phyloP scores from a whole-genome alignment of 2,797 vertebrate genomes.

The Vespertilio murinus region DNA sequence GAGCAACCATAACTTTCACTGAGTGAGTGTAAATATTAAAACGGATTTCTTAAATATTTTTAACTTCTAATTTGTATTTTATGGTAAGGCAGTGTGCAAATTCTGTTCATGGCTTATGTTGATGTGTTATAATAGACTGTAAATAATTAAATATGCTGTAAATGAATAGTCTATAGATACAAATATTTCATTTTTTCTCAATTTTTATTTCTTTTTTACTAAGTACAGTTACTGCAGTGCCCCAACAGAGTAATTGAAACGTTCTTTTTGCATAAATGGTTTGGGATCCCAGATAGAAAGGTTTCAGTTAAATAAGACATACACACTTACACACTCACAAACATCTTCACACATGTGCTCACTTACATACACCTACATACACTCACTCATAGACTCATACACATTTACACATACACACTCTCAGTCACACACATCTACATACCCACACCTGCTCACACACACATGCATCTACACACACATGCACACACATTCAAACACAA shows the following conservation, averaged over 20 bases:
- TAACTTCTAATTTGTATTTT: constrained; percentile 93
- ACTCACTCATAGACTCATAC: too few species aligned
- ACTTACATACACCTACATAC: not conserved
- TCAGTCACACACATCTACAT: not conserved
- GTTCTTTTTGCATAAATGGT: constrained; percentile 85
- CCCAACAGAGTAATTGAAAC: constrained; percentile 88
- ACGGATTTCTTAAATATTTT: constrained; percentile 92
- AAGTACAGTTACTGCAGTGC: constrained; percentile 83
- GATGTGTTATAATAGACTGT: constrained; percentile 89
- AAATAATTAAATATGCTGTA: constrained; percentile 91
- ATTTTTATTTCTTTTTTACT: constrained; percentile 79
- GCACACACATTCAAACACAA: not conserved
- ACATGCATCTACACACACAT: not conserved
- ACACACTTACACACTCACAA: too few species aligned
- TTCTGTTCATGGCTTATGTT: constrained; percentile 87
- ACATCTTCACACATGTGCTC: not conserved
- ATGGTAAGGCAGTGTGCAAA: constrained; percentile 88
- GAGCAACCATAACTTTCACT: constrained; percentile 86
- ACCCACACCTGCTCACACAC: not conserved
- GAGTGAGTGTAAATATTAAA: constrained; percentile 91
- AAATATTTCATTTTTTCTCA: constrained; percentile 80
- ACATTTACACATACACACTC: not conserved
- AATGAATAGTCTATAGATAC: constrained; percentile 86
- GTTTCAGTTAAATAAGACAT: constrained; percentile 56
- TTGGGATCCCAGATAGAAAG: constrained; percentile 80